Evolutionary conservation across 2,888 invertebrate species (phyloP), one percentile per base, ranked within the genome.

Genomic region (Teinopalpus imperialis): DNA sequence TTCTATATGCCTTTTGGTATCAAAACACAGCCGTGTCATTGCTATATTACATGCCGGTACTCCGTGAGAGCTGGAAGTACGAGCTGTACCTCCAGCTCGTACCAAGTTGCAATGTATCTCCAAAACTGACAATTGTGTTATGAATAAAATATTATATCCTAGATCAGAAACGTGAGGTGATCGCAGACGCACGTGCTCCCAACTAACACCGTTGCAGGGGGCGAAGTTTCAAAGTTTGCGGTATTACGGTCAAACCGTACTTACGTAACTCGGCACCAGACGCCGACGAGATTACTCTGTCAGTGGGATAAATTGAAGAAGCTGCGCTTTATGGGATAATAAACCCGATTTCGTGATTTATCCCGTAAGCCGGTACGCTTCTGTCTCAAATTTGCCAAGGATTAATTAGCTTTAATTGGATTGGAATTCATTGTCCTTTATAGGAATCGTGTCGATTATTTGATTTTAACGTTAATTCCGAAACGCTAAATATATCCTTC

Each of bases 321-420:
- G 14, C 35, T 36, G 21, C 36, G 30, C 29, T 43, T 43, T 36
- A 43, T 43, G 30, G 36, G 30, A 23, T 43, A 36, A 43, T 43
- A 43, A 43, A 43, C 18, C 43, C 20, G 30, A 43, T 43, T 43
- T 10, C 36, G 10, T 31, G 43, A 43, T 36, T 31, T 36, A 43
- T 43, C 24, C 30, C 13, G 12, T 12, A 26, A 8, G 6, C 34
- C 20, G 24, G 7, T 10, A 18, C 13, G 21, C 10, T 20, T 30
- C 21, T 16, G 36, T 30, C 43, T 9, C 36, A 10, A 36, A 43
- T 43, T 36, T 16, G 30, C 16, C 8, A 31, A 3, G 36, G 43
- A 18, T 30, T 43, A 43, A 43, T 43, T 43, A 31, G 30, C 20
- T 14, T 43, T 43, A 29, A 18, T 32, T 32, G 32, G 32, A 43